Conservation (phyloP, 2,797 vertebrate species). For the Pygocentrus nattereri region DNA sequence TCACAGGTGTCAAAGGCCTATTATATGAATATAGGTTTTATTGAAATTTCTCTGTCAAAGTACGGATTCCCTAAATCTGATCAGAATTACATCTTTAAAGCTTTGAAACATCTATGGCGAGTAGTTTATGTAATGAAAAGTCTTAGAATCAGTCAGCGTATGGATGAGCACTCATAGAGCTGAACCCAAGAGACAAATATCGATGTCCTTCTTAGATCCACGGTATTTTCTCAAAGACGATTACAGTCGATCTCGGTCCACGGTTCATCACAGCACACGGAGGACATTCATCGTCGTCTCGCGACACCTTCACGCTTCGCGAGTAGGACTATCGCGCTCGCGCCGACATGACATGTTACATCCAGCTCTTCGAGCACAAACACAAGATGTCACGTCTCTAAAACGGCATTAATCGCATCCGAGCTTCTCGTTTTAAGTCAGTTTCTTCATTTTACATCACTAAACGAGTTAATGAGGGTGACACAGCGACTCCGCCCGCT, state of each 20-base stretch:
- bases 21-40: no score
- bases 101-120: not conserved
- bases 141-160: not conserved
- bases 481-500: not conserved
- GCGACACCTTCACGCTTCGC: conserved; percentile 26
- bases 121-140: not conserved
- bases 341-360: conserved; percentile 52
- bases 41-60: not conserved
- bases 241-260: not conserved
- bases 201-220: not conserved
- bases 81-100: not conserved
- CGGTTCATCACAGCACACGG: not conserved
- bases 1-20: no score
- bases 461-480: not conserved
- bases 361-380: conserved; percentile 41
- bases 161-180: not conserved
- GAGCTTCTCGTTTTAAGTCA: not conserved
- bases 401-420: not conserved
- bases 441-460: not conserved
- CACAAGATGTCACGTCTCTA: not conserved
- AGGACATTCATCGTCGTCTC: conserved; percentile 26
- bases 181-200: not conserved
- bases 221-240: not conserved
- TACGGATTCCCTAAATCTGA: not conserved
- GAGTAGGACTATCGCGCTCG: not conserved